phyloP scores from a whole-genome alignment of 1,140 invertebrate species.

The Drosophila fuyamai region DNA sequence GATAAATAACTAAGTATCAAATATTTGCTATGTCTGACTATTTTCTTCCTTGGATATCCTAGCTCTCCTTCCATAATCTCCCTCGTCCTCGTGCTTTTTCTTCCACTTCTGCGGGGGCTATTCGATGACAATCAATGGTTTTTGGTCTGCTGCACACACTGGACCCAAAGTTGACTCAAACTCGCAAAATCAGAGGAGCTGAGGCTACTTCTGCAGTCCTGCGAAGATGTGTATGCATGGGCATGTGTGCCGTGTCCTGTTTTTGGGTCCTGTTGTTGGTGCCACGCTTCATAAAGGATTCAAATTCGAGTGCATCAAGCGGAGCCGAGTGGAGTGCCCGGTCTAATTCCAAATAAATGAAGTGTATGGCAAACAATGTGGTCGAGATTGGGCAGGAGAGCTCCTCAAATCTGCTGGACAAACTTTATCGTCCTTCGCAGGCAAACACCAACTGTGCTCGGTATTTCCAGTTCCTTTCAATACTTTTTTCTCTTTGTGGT shows the following conservation, averaged over 20 bases:
- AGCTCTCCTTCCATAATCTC: constrained; percentile 31
- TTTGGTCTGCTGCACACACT: constrained; percentile 80
- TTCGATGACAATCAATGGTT: constrained; percentile 84
- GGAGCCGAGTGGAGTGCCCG: constrained; percentile 48
- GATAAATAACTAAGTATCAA: background rate
- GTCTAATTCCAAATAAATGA: constrained; percentile 84
- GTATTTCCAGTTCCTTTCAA: constrained; percentile 15
- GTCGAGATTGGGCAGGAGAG: constrained; percentile 10
- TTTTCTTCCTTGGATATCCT: constrained; percentile 8
- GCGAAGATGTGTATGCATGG: constrained; percentile 55
- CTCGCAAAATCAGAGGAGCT: constrained; percentile 5
- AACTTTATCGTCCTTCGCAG: constrained; percentile 66
- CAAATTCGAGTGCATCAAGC: constrained; percentile 78
- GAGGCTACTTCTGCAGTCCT: constrained; percentile 53
- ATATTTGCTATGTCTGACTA: background rate
- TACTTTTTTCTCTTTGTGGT: constrained; percentile 18
- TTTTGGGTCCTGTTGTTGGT: constrained; percentile 48
- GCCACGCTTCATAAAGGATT: constrained; percentile 84
- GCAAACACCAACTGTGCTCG: constrained; percentile 57
- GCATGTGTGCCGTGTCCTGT: constrained; percentile 46
- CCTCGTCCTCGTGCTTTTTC: constrained; percentile 16
- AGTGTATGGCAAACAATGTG: constrained; percentile 82
- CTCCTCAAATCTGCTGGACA: constrained; percentile 44
- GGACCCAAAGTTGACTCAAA: constrained; percentile 31
- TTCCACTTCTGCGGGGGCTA: constrained; percentile 50